These are phyloP conservation scores for Scaptomyza hsui DNA, from an alignment of 1,140 invertebrate genomes.

Conservation along the genomic window DNA sequence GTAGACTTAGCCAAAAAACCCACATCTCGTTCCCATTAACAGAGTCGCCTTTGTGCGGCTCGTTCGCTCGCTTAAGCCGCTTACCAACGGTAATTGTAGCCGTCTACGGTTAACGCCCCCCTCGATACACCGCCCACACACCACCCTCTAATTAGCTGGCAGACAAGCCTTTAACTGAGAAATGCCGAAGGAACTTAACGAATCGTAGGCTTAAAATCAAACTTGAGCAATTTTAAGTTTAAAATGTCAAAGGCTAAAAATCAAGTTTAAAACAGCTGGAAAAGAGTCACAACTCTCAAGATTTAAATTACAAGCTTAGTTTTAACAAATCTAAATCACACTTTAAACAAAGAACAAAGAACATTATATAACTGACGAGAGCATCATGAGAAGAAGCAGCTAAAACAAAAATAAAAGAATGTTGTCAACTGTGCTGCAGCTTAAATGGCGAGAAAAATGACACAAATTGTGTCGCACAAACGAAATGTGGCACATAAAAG, in stretches of 20 bases:
- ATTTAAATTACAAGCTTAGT: too few species aligned
- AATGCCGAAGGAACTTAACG: background rate
- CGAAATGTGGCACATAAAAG: slow-evolving; percentile 32
- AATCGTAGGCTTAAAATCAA: background rate
- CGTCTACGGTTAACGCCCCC: slow-evolving; percentile 4
- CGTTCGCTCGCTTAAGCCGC: slow-evolving; percentile 51
- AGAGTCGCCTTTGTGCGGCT: slow-evolving; percentile 30
- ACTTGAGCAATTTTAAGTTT: background rate
- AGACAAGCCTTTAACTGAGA: slow-evolving; percentile 30
- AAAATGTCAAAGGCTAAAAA: slow-evolving; percentile 1
- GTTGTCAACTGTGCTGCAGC: slow-evolving; percentile 33
- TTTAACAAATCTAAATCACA: background rate
- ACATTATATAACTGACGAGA: slow-evolving; percentile 1
- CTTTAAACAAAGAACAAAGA: slow-evolving; percentile 13
- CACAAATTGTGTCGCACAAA: slow-evolving; percentile 28
- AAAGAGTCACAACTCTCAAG: background rate
- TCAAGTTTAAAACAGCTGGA: background rate
- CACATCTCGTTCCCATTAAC: slow-evolving; percentile 29
- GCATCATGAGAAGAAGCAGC: background rate
- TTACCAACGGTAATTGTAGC: slow-evolving; percentile 64
- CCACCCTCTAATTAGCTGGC: background rate
- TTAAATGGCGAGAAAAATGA: slow-evolving; percentile 11
- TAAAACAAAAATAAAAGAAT: slow-evolving; percentile 3
- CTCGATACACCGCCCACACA: too few species aligned
- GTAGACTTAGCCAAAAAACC: background rate